Conservation (phyloP, 1,140 invertebrate genomes). For the Trypoxylus dichotomus region DNA sequence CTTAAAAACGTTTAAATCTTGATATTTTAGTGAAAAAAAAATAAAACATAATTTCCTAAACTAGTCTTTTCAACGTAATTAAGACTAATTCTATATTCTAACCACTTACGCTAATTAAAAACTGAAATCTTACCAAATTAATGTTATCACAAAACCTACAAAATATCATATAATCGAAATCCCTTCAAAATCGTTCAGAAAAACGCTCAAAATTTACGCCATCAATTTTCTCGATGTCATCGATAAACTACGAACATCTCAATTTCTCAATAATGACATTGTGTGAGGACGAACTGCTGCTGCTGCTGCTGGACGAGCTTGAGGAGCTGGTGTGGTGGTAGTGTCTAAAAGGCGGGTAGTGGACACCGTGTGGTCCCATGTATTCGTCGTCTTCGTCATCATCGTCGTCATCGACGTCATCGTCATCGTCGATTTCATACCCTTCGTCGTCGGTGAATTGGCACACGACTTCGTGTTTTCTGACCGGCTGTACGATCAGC, state of each 20-base stretch:
- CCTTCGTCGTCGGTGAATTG: neutral
- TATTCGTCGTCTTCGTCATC: neutral
- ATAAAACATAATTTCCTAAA: too few relatives aligned
- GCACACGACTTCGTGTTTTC: slow-evolving; percentile 4
- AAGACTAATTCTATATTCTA: too few relatives aligned
- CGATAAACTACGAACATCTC: neutral
- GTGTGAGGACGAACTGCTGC: neutral
- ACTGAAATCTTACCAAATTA: too few relatives aligned
- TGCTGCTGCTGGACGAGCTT: neutral
- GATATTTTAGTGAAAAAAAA: too few relatives aligned
- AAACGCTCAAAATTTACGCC: neutral
- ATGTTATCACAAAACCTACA: too few relatives aligned
- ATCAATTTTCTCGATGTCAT: neutral
- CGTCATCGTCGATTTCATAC: slow-evolving; percentile 2
- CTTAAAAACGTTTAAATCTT: too few relatives aligned
- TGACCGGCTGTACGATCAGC: slow-evolving; percentile 35
- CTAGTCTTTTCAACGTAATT: too few relatives aligned
- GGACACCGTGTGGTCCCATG: neutral
- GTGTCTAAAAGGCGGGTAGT: neutral
- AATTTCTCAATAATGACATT: neutral
- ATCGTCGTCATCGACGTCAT: neutral
- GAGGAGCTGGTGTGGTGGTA: neutral
- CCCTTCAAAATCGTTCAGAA: neutral
- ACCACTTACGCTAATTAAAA: too few relatives aligned
- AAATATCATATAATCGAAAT: too few relatives aligned